Conservation (phyloP, 1,140 invertebrate genomes). For the Drosophila cardini region DNA sequence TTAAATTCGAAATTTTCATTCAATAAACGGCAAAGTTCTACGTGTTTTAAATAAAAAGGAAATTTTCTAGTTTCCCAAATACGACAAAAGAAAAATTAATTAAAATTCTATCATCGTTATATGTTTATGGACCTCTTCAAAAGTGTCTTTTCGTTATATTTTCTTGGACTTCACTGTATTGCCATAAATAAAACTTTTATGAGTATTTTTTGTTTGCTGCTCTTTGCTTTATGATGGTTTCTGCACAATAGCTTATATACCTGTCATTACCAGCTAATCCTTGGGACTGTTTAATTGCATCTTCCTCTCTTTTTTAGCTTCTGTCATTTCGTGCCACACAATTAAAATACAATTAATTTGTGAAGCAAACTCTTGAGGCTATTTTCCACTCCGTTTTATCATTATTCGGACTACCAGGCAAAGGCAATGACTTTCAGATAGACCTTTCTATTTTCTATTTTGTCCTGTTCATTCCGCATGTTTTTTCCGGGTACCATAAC, state of each 20-base stretch:
- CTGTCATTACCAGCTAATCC: conserved; percentile 37
- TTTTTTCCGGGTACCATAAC: conserved; percentile 40
- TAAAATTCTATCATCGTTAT: too few relatives aligned
- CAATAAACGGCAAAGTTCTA: too few relatives aligned
- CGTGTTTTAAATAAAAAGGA: too few relatives aligned
- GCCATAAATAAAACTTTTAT: background rate
- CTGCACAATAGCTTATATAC: conserved; percentile 15
- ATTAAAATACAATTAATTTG: conserved; percentile 77
- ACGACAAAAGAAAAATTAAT: too few relatives aligned
- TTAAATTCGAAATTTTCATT: too few relatives aligned
- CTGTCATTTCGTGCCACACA: conserved; percentile 55
- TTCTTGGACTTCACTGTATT: too few relatives aligned
- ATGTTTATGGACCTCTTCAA: too few relatives aligned
- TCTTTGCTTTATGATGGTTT: conserved; percentile 10
- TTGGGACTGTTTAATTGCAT: conserved; percentile 25
- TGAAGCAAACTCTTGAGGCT: conserved; percentile 19
- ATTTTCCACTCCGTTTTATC: conserved; percentile 40
- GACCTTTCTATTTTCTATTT: conserved; percentile 33
- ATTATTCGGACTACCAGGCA: conserved; percentile 4
- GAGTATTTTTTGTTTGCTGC: background rate
- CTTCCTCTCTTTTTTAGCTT: conserved; percentile 28
- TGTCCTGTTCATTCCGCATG: conserved; percentile 4
- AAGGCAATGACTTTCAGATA: conserved; percentile 59
- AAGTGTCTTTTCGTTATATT: too few relatives aligned
- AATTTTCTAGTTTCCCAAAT: too few relatives aligned